Evolutionary conservation across 2,113 vertebrate genomes (phyloP).

Genomic region (Heterochromis multidens): DNA sequence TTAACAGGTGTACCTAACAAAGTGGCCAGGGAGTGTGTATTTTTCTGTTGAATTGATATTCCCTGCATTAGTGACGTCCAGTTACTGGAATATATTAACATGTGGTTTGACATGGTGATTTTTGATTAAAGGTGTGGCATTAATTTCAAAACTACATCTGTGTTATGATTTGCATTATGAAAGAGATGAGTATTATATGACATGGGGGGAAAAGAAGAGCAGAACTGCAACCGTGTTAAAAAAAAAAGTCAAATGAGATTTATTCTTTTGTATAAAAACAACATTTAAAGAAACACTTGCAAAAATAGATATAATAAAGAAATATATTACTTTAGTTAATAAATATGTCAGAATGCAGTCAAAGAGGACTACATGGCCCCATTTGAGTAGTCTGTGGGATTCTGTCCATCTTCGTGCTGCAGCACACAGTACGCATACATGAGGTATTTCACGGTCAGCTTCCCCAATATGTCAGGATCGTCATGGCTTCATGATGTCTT

Average conservation of each 20-base stretch:
- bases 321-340: conserved; percentile 86
- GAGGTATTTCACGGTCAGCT: conserved; percentile 76
- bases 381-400: conserved; percentile 52
- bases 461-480: conserved; percentile 58
- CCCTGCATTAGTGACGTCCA: neutral
- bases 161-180: neutral
- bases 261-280: conserved; percentile 77
- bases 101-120: too few relatives aligned
- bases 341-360: conserved; percentile 76
- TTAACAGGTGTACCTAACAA: neutral
- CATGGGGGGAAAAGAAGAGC: neutral
- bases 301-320: conserved; percentile 77
- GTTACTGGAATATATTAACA: too few relatives aligned
- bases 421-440: conserved; percentile 73
- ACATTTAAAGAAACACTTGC: conserved; percentile 63
- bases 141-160: neutral
- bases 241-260: conserved; percentile 65
- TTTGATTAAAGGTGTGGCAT: neutral
- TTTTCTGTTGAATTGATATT: neutral
- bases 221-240: neutral
- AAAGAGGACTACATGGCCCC: conserved; percentile 45
- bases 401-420: conserved; percentile 45
- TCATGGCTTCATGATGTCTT: conserved; percentile 38
- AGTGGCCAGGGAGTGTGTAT: neutral
- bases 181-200: neutral